phyloP scores from a whole-genome alignment of 1,140 invertebrate genomes.

The Drosophila varians region DNA sequence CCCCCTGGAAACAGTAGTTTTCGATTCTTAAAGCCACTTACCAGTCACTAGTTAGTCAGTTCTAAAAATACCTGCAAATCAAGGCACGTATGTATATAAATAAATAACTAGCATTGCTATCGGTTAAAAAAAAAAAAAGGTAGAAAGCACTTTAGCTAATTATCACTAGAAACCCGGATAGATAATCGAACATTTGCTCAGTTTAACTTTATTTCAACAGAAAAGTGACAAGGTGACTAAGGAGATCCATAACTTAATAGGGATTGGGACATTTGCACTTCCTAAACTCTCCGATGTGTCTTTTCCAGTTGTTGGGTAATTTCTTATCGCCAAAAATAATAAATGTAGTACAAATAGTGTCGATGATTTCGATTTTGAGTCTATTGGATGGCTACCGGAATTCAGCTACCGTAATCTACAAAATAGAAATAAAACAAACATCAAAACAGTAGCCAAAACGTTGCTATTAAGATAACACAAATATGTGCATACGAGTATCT shows the following conservation, averaged over 20 bases:
- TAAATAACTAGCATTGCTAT: slow-evolving; percentile 22
- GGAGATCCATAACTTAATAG: not conserved
- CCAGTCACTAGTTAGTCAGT: slow-evolving; percentile 5
- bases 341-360: slow-evolving; percentile 31
- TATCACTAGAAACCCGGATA: slow-evolving; percentile 11
- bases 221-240: not conserved
- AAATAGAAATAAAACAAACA: slow-evolving; percentile 33
- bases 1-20: slow-evolving; percentile 12
- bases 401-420: slow-evolving; percentile 68
- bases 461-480: slow-evolving; percentile 62
- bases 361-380: slow-evolving; percentile 42
- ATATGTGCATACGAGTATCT: slow-evolving; percentile 60
- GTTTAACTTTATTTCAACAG: not conserved
- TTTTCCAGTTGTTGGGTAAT: slow-evolving; percentile 4
- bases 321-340: slow-evolving; percentile 28
- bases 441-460: slow-evolving; percentile 70
- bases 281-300: slow-evolving; percentile 6
- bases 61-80: slow-evolving; percentile 29
- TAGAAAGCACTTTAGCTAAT: slow-evolving; percentile 20
- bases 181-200: slow-evolving; percentile 23
- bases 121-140: slow-evolving; percentile 3
- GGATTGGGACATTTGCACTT: too few relatives aligned
- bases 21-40: not conserved
- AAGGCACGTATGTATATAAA: slow-evolving; percentile 15
- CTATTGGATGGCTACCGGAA: slow-evolving; percentile 62